Percentiles rank a stretch among this genome's conserved stretches.
These are phyloP conservation scores for Dipodomys spectabilis DNA, from an alignment of 2,113 vertebrate genomes.

Conservation along the genomic window DNA sequence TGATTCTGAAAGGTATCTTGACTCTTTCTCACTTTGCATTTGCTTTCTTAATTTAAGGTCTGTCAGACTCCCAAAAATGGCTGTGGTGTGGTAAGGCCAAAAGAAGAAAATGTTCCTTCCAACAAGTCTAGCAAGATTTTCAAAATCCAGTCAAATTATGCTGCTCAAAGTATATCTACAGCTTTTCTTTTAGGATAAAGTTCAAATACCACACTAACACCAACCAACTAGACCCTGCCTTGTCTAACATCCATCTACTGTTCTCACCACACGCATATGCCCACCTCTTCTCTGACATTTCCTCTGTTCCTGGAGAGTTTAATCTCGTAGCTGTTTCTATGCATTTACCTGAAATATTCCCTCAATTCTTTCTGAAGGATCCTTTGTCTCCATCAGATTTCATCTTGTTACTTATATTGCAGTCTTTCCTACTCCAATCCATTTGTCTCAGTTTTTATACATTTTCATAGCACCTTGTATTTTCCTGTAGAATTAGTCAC, in stretches of 20 bases:
- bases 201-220: neutral
- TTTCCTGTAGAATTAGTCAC: slow-evolving; percentile 16
- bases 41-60: neutral
- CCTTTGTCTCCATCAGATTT: neutral
- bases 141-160: neutral
- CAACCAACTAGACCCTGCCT: neutral
- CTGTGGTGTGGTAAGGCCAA: neutral
- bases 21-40: slow-evolving; percentile 19
- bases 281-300: neutral
- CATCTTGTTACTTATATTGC: neutral
- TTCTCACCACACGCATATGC: neutral
- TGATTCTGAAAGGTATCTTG: neutral
- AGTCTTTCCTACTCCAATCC: neutral
- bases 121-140: neutral
- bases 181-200: neutral
- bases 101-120: neutral
- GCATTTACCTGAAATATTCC: neutral
- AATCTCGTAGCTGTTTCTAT: neutral
- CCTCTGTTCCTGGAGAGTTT: neutral
- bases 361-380: neutral
- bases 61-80: neutral
- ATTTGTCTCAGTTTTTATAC: neutral
- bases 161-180: neutral
- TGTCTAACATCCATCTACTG: neutral
- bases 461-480: slow-evolving; percentile 10